phyloP scores from a whole-genome alignment of 2,113 vertebrate genomes.

The Hystrix brachyura region DNA sequence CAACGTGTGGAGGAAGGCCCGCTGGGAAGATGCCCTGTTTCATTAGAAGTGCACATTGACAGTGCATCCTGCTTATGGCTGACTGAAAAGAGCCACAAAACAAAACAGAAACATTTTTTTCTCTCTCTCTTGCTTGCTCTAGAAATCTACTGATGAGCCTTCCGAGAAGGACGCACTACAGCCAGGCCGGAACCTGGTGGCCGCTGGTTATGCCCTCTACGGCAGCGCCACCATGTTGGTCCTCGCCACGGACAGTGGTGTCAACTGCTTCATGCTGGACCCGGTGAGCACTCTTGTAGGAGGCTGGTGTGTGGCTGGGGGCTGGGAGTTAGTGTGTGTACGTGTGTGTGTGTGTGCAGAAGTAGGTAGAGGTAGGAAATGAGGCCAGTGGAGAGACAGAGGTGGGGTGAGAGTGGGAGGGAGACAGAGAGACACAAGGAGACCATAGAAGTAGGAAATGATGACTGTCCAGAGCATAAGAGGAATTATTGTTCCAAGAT shows the following conservation, averaged over 20 bases:
- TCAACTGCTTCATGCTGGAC: constrained; percentile 99
- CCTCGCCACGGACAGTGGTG: constrained; percentile 92
- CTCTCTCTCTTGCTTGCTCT: constrained; percentile 37
- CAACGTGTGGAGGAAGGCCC: not conserved
- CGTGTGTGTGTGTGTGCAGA: not conserved
- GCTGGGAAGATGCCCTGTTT: not conserved
- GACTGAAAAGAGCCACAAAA: not conserved
- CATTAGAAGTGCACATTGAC: not conserved
- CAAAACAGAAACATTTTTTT: not conserved
- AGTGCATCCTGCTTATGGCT: not conserved
- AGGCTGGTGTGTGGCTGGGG: not conserved
- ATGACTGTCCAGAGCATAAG: not conserved
- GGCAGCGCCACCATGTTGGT: constrained; percentile 99
- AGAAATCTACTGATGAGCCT: constrained; percentile 91
- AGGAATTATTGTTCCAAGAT: not conserved
- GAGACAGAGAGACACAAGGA: not conserved
- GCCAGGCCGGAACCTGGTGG: constrained; percentile 94
- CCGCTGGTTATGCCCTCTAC: constrained; percentile 97
- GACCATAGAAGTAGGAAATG: not conserved
- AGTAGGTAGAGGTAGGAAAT: not conserved
- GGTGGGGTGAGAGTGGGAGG: accelerated
- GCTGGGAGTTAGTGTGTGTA: not conserved
- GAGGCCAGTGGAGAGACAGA: not conserved
- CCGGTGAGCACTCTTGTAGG: constrained; percentile 89
- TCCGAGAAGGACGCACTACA: constrained; percentile 94